Base-by-base conservation (phyloP, 1,140 invertebrate genomes). In the Wasmannia auropunctata region DNA sequence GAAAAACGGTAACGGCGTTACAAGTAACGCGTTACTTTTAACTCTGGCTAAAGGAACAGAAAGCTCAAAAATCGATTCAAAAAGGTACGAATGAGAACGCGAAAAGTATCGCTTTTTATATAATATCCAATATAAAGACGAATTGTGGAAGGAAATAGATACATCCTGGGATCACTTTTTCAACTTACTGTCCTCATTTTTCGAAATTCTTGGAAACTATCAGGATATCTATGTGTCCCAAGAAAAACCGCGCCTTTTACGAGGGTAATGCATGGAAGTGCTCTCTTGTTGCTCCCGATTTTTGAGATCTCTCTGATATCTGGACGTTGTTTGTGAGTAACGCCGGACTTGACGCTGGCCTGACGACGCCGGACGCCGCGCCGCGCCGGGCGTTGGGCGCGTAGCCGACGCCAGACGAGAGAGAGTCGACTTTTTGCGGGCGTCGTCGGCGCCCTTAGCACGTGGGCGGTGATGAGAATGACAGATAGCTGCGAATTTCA, bases 401-500 rank as follows among this genome's bases (percentile, higher is more conserved):
- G 79, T n/a, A 81, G 67, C 60, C 37, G 67, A 58, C 37, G 79
- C 37, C 51, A 74, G 67, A 83, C 79, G 25, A 83, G 51, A 81
- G 25, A 83, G 51, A 81, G 79, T 22, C 51, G 49, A 58, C 58
- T 54, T 65, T 54, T 65, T 58, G 58, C 54, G 40, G 28, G 6
- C 56, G 11, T 54, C 72, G 69, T 54, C 72, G 69, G 51, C 43
- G 65, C 22, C 25, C 49, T 77, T 65, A 49, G 43, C 28, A 58
- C 49, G 51, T 58, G 40, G 40, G 51, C 67, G 67, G 31, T 62
- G 28, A 70, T 49, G 10, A 34, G 62, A 63, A 70, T 85, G 60
- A 89, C 67, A 22, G 65, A 89, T 70, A 80, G 40, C 60, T 28
- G 19, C 5, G 58, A 75, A 75, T 86, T 86, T 80, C 62, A 28